Conservation (phyloP, 2,888 invertebrate species). For the Lucinisca nassula region DNA sequence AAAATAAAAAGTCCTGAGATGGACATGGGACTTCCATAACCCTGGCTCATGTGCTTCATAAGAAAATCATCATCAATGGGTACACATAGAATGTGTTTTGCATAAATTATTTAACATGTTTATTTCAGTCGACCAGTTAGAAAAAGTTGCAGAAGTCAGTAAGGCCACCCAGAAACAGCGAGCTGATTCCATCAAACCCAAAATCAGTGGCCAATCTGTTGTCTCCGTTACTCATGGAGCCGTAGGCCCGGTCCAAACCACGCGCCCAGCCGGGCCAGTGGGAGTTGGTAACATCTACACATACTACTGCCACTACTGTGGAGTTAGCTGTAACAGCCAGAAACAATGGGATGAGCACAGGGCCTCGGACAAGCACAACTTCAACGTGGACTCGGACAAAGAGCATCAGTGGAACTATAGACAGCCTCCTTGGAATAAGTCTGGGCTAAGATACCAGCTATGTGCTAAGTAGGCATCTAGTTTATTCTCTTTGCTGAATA, state of each 20-base stretch:
- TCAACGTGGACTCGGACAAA: conserved; percentile 85
- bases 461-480: conserved; percentile 83
- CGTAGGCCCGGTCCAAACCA: not conserved
- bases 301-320: conserved; percentile 84
- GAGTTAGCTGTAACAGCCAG: conserved; percentile 81
- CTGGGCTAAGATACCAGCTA: conserved; percentile 75
- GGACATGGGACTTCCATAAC: too few relatives aligned
- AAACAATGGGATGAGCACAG: conserved; percentile 86
- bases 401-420: conserved; percentile 87
- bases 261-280: conserved; percentile 48
- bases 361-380: conserved; percentile 83
- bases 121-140: conserved; percentile 74
- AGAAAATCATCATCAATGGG: too few relatives aligned
- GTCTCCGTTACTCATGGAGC: conserved; percentile 70
- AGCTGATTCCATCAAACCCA: conserved; percentile 69
- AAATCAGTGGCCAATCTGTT: conserved; percentile 81
- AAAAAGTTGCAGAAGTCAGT: conserved; percentile 73
- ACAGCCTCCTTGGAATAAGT: conserved; percentile 85
- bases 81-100: too few relatives aligned
- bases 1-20: too few relatives aligned
- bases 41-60: too few relatives aligned
- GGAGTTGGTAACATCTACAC: conserved; percentile 70
- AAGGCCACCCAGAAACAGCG: conserved; percentile 71
- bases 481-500: too few relatives aligned
- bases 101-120: not conserved